A percentile compares a stretch with the other conserved stretches of the same genome.
Conservation (phyloP, 1,140 invertebrate species). For the Temnothorax curvispinosus region DNA sequence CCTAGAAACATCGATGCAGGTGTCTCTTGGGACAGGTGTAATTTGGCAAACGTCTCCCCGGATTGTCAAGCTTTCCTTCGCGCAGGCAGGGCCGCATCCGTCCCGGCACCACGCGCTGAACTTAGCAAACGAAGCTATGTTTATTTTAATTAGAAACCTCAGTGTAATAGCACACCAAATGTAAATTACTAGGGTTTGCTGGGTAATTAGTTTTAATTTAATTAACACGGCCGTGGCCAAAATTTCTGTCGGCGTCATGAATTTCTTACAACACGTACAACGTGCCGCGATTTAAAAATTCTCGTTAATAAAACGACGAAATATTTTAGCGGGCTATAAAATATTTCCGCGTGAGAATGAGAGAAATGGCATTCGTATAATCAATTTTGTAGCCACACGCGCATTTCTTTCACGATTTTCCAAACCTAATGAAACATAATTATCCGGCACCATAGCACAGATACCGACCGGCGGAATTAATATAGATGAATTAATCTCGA, state of each 20-base stretch:
- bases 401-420: neutral
- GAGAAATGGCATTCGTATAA: neutral
- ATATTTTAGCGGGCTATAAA: neutral
- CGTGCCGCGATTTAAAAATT: neutral
- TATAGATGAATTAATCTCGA: neutral
- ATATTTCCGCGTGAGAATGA: neutral
- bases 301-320: neutral
- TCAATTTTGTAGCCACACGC: neutral
- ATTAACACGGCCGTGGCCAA: conserved; percentile 19
- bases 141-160: conserved; percentile 59
- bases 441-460: neutral
- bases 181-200: conserved; percentile 46
- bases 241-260: conserved; percentile 23
- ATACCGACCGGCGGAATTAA: conserved; percentile 10
- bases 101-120: conserved; percentile 6
- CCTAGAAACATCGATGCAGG: conserved; percentile 76
- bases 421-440: conserved; percentile 17
- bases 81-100: conserved; percentile 40
- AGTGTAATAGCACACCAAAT: conserved; percentile 51
- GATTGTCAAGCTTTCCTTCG: conserved; percentile 49
- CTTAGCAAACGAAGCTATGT: conserved; percentile 48
- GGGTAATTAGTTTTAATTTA: conserved; percentile 55
- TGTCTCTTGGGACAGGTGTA: conserved; percentile 78
- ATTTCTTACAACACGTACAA: conserved; percentile 35
- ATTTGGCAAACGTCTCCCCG: conserved; percentile 75